A percentile compares a stretch with the other conserved stretches of the same genome.
These are phyloP conservation scores for Reticulitermes lucifugus DNA, from an alignment of 2,888 invertebrate species.

Conservation along the genomic window DNA sequence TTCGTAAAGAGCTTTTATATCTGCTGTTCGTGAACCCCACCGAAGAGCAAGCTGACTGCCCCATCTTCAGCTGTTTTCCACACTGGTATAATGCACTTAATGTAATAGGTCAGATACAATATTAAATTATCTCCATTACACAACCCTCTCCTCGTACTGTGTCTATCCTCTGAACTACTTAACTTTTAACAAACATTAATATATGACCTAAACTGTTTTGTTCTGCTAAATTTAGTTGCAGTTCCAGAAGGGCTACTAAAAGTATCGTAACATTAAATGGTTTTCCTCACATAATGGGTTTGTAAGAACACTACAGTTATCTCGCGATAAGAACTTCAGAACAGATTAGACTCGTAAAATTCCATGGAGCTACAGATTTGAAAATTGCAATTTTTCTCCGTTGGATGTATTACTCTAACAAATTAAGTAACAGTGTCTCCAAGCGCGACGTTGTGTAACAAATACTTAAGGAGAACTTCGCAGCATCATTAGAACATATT, in stretches of 20 bases:
- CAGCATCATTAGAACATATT: too few species aligned
- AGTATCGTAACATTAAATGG: neutral
- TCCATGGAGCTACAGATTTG: neutral
- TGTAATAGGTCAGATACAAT: conserved; percentile 37
- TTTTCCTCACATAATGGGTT: neutral
- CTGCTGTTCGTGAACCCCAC: neutral
- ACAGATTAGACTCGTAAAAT: neutral
- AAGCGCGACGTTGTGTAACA: too few species aligned
- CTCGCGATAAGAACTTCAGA: neutral
- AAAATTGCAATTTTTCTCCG: too few species aligned
- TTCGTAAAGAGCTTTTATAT: conserved; percentile 29
- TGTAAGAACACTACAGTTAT: neutral
- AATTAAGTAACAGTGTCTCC: too few species aligned
- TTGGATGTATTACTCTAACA: too few species aligned
- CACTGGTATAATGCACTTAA: conserved; percentile 7
- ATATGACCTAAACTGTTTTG: conserved; percentile 3
- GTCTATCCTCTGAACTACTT: conserved; percentile 15
- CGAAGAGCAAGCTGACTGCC: conserved; percentile 6
- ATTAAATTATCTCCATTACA: conserved; percentile 37
- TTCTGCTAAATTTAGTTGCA: conserved; percentile 28
- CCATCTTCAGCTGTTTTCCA: conserved; percentile 20
- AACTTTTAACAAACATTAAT: conserved; percentile 40
- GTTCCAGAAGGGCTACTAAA: neutral
- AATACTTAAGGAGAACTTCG: too few species aligned
- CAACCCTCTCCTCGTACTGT: neutral